phyloP scores from a whole-genome alignment of 2,888 invertebrate species.

The Scaptomyza parva region DNA sequence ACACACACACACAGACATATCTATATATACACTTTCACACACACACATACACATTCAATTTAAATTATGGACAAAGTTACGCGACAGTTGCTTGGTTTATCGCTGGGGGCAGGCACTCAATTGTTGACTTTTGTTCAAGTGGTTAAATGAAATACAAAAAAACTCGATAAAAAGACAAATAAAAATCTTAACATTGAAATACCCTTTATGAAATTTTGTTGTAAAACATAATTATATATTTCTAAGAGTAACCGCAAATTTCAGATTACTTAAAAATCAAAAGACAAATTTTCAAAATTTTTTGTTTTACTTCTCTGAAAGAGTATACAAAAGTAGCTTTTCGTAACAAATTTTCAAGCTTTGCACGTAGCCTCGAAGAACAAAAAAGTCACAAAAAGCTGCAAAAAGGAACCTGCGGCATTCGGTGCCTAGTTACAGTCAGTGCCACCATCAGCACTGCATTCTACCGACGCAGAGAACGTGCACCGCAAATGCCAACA shows the following conservation, averaged over 20 bases:
- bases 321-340: slow-evolving; percentile 21
- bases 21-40: slow-evolving; percentile 19
- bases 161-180: slow-evolving; percentile 1
- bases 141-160: slow-evolving; percentile 51
- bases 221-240: too few relatives aligned
- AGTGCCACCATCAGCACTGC: slow-evolving; percentile 4
- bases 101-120: slow-evolving; percentile 66
- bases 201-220: slow-evolving; percentile 12
- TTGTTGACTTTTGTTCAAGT: slow-evolving; percentile 77
- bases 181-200: slow-evolving; percentile 4
- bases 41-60: slow-evolving; percentile 35
- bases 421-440: slow-evolving; percentile 51
- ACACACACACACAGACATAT: slow-evolving; percentile 28
- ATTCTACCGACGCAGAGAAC: slow-evolving; percentile 18
- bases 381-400: slow-evolving; percentile 39
- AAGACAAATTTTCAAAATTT: background rate
- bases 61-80: slow-evolving; percentile 78
- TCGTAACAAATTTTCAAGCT: slow-evolving; percentile 33
- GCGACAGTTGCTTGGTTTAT: slow-evolving; percentile 78
- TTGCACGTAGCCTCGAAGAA: slow-evolving; percentile 48
- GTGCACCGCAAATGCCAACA: slow-evolving; percentile 62
- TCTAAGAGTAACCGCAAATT: too few relatives aligned
- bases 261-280: too few relatives aligned
- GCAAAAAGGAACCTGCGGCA: slow-evolving; percentile 26
- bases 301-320: background rate